Conservation (phyloP, 2,888 invertebrate species). For the Brachypalpus laphriformis region DNA sequence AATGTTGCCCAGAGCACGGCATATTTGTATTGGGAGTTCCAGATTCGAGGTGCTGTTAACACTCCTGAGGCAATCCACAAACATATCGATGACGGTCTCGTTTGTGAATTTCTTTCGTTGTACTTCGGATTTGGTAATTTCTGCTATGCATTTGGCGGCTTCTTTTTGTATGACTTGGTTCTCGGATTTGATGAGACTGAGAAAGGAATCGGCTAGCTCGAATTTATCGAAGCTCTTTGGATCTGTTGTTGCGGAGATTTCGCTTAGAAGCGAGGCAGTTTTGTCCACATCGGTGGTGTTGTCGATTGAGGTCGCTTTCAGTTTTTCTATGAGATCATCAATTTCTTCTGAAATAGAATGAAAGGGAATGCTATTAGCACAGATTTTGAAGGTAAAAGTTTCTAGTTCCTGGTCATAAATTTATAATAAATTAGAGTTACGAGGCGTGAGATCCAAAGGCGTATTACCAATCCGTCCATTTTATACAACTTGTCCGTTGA, state of each 20-base stretch:
- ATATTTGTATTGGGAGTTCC: constrained; percentile 88
- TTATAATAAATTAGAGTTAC: too few relatives aligned
- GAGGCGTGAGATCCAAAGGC: too few relatives aligned
- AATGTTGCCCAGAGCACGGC: constrained; percentile 93
- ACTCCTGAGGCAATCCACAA: constrained; percentile 84
- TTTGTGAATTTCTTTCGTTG: constrained; percentile 89
- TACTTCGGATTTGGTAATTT: constrained; percentile 90
- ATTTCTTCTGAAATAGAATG: constrained; percentile 79
- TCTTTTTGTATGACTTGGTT: constrained; percentile 84
- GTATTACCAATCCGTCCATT: too few relatives aligned
- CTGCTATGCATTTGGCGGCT: constrained; percentile 89
- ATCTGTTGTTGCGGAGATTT: constrained; percentile 81
- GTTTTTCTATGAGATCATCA: constrained; percentile 81
- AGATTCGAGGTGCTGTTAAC: constrained; percentile 78
- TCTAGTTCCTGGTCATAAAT: too few relatives aligned
- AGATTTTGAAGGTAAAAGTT: too few relatives aligned
- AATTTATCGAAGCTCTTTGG: constrained; percentile 81
- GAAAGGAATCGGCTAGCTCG: constrained; percentile 80
- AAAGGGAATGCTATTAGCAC: not conserved
- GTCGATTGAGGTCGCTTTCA: constrained; percentile 79
- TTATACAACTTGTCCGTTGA: too few relatives aligned
- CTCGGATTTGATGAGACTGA: constrained; percentile 80
- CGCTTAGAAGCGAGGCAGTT: constrained; percentile 78
- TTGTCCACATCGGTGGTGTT: constrained; percentile 73
- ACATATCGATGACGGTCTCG: constrained; percentile 85